Evolutionary conservation across 2,797 vertebrate species (phyloP).

Genomic region (Pseudochirops corinnae): DNA sequence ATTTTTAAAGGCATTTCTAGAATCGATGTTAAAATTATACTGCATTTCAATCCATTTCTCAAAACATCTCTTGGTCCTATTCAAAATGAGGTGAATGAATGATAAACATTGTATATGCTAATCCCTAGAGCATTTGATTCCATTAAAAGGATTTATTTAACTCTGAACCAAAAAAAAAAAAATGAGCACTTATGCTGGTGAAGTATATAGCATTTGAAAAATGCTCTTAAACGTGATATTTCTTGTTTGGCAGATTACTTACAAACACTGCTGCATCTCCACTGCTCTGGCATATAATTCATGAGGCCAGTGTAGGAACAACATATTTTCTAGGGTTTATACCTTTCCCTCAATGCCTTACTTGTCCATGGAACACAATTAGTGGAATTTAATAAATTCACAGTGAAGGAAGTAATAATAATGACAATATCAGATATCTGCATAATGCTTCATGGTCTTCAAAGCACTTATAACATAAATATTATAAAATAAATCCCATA

Average conservation of each 20-base stretch:
- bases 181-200: slow-evolving; percentile 26
- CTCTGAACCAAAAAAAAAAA: slow-evolving; percentile 33
- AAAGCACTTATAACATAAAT: not conserved
- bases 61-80: slow-evolving; percentile 76
- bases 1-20: slow-evolving; percentile 61
- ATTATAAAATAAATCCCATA: not conserved
- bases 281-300: not conserved
- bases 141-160: slow-evolving; percentile 76
- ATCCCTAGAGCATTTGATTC: slow-evolving; percentile 72
- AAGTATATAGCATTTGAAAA: slow-evolving; percentile 8
- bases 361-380: not conserved
- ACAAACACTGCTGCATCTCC: not conserved
- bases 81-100: slow-evolving; percentile 71
- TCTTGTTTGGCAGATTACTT: not conserved
- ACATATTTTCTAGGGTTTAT: not conserved
- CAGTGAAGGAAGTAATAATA: not conserved
- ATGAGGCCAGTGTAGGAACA: not conserved
- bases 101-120: slow-evolving; percentile 63
- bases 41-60: slow-evolving; percentile 76
- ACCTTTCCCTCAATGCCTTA: not conserved
- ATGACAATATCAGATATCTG: not conserved
- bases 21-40: slow-evolving; percentile 47
- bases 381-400: not conserved
- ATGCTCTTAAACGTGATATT: not conserved
- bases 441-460: not conserved